Evolutionary conservation across 2,888 invertebrate genomes (phyloP).

Genomic region (Euclidia mi): DNA sequence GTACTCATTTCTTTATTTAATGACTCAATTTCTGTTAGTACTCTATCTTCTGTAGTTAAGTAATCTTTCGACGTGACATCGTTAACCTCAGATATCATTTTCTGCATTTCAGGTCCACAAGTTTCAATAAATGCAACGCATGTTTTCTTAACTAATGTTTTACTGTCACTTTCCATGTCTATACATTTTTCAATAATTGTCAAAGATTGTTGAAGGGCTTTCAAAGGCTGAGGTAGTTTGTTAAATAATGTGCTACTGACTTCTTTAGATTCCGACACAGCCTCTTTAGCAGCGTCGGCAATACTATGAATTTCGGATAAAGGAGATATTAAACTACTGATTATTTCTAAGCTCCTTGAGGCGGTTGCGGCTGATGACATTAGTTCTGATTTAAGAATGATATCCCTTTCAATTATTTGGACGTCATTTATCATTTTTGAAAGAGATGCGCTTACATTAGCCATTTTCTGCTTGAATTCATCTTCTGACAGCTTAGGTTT

Average conservation of each 20-base stretch:
- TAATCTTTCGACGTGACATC: constrained; percentile 81
- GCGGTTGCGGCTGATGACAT: constrained; percentile 92
- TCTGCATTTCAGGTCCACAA: constrained; percentile 89
- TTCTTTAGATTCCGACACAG: constrained; percentile 72
- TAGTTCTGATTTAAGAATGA: constrained; percentile 91
- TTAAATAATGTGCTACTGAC: constrained; percentile 89
- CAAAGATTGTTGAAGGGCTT: constrained; percentile 91
- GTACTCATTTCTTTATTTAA: constrained; percentile 86
- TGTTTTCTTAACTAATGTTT: constrained; percentile 92
- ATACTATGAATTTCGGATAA: constrained; percentile 91
- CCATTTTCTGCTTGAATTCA: constrained; percentile 69
- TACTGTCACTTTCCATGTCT: constrained; percentile 91
- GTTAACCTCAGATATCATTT: constrained; percentile 83
- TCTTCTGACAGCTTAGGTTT: constrained; percentile 59
- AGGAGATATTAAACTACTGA: constrained; percentile 91
- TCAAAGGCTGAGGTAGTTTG: constrained; percentile 89
- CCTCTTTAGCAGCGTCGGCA: constrained; percentile 87
- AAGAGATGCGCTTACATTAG: constrained; percentile 63
- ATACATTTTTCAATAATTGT: constrained; percentile 92
- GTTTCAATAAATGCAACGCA: constrained; percentile 92
- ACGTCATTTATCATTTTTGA: constrained; percentile 90
- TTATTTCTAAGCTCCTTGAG: constrained; percentile 91
- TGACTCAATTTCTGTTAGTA: constrained; percentile 80
- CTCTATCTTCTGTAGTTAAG: constrained; percentile 77
- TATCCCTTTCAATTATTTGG: constrained; percentile 91